These are phyloP conservation scores for Mesorhabditis spiculigera DNA, from an alignment of 2,888 invertebrate genomes.

Conservation along the genomic window DNA sequence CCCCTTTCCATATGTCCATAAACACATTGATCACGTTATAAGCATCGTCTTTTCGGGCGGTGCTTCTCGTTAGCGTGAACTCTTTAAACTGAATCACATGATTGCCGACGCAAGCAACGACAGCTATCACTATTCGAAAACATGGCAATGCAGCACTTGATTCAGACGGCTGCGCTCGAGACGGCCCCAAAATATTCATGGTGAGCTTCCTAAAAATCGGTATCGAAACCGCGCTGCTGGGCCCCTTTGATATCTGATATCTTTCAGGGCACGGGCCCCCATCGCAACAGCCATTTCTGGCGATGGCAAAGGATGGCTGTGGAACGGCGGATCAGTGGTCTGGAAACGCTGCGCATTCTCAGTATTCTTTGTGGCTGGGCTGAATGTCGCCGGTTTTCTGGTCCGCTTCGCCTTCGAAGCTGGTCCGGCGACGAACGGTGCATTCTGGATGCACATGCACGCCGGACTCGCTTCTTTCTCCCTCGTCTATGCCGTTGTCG, in stretches of 20 bases:
- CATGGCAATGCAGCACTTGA: too few species aligned
- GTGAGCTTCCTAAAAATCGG: too few species aligned
- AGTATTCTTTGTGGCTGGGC: background rate
- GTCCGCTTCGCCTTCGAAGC: background rate
- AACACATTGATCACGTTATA: too few species aligned
- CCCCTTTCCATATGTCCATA: too few species aligned
- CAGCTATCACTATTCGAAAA: too few species aligned
- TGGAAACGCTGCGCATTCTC: background rate
- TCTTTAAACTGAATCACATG: too few species aligned
- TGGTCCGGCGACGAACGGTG: background rate
- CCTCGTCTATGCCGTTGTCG: slow-evolving; percentile 1
- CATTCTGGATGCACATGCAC: background rate
- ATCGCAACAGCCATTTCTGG: background rate
- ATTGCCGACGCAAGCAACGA: too few species aligned
- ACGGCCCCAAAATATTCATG: too few species aligned
- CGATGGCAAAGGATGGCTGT: background rate
- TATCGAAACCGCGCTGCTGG: background rate
- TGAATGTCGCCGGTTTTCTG: background rate
- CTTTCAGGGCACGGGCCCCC: slow-evolving; percentile 1
- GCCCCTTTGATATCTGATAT: background rate
- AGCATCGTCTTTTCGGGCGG: too few species aligned
- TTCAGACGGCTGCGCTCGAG: too few species aligned
- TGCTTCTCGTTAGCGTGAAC: too few species aligned
- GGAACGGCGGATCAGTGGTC: background rate
- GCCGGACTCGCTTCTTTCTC: slow-evolving; percentile 2